These are phyloP conservation scores for Nyctereutes procyonoides DNA, from an alignment of 2,113 vertebrate genomes.

Conservation along the genomic window DNA sequence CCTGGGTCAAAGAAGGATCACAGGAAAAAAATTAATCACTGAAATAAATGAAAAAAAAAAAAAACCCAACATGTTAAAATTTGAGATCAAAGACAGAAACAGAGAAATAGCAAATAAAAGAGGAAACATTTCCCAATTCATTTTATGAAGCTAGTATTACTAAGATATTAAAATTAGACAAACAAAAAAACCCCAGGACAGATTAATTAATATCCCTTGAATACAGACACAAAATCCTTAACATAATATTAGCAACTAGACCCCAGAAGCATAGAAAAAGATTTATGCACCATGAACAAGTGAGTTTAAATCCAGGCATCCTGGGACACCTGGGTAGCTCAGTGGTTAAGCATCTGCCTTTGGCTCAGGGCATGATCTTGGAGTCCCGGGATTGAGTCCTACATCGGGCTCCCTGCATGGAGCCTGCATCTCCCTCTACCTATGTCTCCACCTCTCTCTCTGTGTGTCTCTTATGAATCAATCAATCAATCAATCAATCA, in stretches of 20 bases:
- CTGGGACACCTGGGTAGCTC: too few relatives aligned
- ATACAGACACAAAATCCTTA: neutral
- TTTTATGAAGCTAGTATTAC: neutral
- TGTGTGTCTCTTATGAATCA: too few relatives aligned
- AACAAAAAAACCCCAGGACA: neutral
- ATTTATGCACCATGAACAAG: neutral
- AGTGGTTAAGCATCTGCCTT: too few relatives aligned
- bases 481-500: too few relatives aligned
- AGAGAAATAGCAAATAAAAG: neutral
- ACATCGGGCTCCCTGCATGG: too few relatives aligned
- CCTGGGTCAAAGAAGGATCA: neutral
- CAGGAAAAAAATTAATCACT: neutral
- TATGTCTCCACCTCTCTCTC: too few relatives aligned
- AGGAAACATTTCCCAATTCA: neutral
- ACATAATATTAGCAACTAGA: neutral
- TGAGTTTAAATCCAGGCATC: neutral
- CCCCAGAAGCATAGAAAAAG: neutral
- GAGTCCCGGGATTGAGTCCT: too few relatives aligned
- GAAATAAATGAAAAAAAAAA: neutral
- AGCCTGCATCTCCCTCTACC: too few relatives aligned
- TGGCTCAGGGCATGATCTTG: too few relatives aligned
- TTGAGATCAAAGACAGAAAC: neutral
- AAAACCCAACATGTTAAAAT: neutral
- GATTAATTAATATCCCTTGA: neutral
- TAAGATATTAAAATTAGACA: neutral